phyloP scores from a whole-genome alignment of 2,888 invertebrate genomes.

The Melinaea marsaeus region DNA sequence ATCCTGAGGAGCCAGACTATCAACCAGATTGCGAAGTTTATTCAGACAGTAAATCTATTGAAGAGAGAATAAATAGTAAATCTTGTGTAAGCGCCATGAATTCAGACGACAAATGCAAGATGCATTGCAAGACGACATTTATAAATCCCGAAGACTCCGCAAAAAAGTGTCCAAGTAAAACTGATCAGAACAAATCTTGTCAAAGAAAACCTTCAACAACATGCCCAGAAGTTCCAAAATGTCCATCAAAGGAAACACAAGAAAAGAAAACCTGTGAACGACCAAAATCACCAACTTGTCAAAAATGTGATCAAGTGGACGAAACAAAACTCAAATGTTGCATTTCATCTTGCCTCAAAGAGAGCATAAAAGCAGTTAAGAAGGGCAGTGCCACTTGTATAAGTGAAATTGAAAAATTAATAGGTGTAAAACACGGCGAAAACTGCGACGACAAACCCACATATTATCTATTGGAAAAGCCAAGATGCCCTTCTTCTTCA shows the following conservation, averaged over 20 bases:
- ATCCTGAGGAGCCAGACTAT: neutral
- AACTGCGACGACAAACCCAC: constrained; percentile 31
- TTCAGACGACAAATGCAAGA: neutral
- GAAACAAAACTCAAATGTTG: constrained; percentile 21
- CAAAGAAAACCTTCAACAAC: too few species aligned
- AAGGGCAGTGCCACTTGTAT: constrained; percentile 23
- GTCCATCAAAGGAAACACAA: too few species aligned
- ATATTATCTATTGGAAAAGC: constrained; percentile 32
- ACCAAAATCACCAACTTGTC: constrained; percentile 13
- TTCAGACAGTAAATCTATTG: neutral
- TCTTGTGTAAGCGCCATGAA: neutral
- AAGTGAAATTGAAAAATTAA: constrained; percentile 27
- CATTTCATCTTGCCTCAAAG: constrained; percentile 21
- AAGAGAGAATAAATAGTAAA: neutral
- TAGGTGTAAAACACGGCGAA: constrained; percentile 30
- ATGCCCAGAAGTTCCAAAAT: too few species aligned
- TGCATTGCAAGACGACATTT: constrained; percentile 6
- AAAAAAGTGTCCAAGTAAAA: constrained; percentile 3
- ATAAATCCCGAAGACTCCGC: neutral
- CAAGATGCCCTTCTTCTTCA: constrained; percentile 11
- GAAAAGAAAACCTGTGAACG: constrained; percentile 11
- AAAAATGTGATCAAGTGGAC: constrained; percentile 11
- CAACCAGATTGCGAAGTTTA: constrained; percentile 8
- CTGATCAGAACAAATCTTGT: too few species aligned
- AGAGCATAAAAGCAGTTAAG: constrained; percentile 24